Conservation (phyloP, 2,113 vertebrate genomes). For the Atherinomorus stipes region DNA sequence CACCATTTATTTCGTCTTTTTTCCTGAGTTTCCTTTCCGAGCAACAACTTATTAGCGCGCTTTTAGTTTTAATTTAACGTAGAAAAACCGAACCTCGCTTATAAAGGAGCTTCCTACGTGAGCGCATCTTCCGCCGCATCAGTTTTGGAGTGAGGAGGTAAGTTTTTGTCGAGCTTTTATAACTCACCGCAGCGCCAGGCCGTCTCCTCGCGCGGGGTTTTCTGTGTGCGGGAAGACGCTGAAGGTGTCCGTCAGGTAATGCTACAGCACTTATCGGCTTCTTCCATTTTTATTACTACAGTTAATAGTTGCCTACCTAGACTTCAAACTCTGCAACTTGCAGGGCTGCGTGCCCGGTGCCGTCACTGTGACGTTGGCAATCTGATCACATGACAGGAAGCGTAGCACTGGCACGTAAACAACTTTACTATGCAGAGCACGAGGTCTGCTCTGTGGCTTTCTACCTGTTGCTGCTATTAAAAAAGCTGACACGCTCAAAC, state of each 20-base stretch:
- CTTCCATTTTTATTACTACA: constrained; percentile 64
- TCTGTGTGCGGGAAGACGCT: neutral
- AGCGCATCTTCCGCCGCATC: neutral
- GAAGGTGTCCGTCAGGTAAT: constrained; percentile 36
- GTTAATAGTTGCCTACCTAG: constrained; percentile 40
- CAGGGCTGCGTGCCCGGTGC: constrained; percentile 15
- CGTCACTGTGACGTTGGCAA: constrained; percentile 64
- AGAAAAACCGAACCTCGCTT: neutral
- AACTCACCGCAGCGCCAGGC: constrained; percentile 51
- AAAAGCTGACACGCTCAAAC: neutral
- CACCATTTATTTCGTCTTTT: neutral
- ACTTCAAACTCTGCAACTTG: constrained; percentile 77
- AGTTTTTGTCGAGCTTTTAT: neutral
- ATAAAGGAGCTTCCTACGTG: neutral
- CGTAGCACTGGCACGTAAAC: constrained; percentile 52
- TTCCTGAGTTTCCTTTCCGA: neutral
- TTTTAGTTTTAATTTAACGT: neutral
- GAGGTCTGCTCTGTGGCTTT: neutral
- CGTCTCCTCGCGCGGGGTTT: neutral
- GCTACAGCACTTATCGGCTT: constrained; percentile 18
- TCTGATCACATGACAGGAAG: constrained; percentile 68
- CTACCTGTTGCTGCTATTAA: neutral
- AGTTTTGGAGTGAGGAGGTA: neutral
- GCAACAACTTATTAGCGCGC: neutral
- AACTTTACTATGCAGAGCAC: constrained; percentile 23